A percentile compares a stretch with the other conserved stretches of the same genome.
Evolutionary conservation across 2,797 vertebrate species (phyloP).

Genomic region (Anguilla megastoma): DNA sequence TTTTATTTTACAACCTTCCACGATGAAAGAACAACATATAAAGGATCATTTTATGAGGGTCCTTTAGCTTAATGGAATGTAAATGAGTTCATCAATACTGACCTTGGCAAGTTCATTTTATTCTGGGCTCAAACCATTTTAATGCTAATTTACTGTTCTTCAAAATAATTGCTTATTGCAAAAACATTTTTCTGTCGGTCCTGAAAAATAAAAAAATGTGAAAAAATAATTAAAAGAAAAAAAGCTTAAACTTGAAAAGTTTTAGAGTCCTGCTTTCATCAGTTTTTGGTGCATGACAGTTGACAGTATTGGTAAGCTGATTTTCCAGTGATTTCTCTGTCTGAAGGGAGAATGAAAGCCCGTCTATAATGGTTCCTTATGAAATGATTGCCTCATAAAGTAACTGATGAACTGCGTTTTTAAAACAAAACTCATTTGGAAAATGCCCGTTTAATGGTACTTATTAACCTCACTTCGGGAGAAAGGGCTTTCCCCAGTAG

Average conservation of each 20-base stretch:
- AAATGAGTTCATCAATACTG: conserved; percentile 60
- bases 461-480: conserved; percentile 48
- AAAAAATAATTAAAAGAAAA: neutral
- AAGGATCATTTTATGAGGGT: conserved; percentile 56
- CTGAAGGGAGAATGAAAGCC: conserved; percentile 32
- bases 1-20: conserved; percentile 59
- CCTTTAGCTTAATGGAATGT: conserved; percentile 57
- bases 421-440: conserved; percentile 50
- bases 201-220: conserved; percentile 32
- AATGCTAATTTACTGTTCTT: conserved; percentile 55
- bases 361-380: conserved; percentile 42
- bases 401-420: conserved; percentile 50
- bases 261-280: conserved; percentile 21
- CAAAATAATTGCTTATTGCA: conserved; percentile 60
- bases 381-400: conserved; percentile 44
- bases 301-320: conserved; percentile 29
- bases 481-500: conserved; percentile 44
- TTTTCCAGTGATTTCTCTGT: conserved; percentile 33
- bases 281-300: conserved; percentile 6
- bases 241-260: conserved; percentile 20
- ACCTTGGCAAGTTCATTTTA: conserved; percentile 62
- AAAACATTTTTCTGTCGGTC: conserved; percentile 49
- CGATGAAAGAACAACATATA: conserved; percentile 55
- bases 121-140: conserved; percentile 52
- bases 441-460: conserved; percentile 52